phyloP scores from a whole-genome alignment of 2,888 invertebrate species.

The Agrotis exclamationis region DNA sequence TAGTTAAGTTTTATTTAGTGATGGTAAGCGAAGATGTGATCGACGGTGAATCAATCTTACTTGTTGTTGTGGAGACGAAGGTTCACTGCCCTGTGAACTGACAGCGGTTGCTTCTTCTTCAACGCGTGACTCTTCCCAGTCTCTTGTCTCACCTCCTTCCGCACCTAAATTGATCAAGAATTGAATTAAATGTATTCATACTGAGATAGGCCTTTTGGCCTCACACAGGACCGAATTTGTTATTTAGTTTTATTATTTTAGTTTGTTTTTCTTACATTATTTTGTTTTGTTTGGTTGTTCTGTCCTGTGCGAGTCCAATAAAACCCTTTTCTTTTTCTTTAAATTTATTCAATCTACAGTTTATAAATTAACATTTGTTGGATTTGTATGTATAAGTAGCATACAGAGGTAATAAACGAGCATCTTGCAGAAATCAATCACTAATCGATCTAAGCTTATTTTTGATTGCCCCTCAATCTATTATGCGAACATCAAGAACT shows the following conservation, averaged over 20 bases:
- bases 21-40: too few relatives aligned
- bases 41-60: too few relatives aligned
- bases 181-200: background rate
- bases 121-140: conserved; percentile 85
- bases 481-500: background rate
- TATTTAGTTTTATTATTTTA: too few relatives aligned
- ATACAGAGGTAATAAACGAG: background rate
- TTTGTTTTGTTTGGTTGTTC: too few relatives aligned
- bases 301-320: too few relatives aligned
- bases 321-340: too few relatives aligned
- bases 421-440: background rate
- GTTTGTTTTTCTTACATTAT: too few relatives aligned
- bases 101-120: conserved; percentile 89
- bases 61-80: conserved; percentile 87
- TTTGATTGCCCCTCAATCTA: background rate
- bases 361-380: background rate
- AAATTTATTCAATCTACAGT: too few relatives aligned
- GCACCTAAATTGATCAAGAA: conserved; percentile 68
- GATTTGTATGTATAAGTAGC: background rate
- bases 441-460: background rate
- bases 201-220: too few relatives aligned
- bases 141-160: conserved; percentile 80
- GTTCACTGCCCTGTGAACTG: conserved; percentile 89
- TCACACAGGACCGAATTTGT: too few relatives aligned
- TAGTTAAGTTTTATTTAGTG: too few relatives aligned